Evolutionary conservation across 2,888 invertebrate species (phyloP).

Genomic region (Acholoe squamosa): DNA sequence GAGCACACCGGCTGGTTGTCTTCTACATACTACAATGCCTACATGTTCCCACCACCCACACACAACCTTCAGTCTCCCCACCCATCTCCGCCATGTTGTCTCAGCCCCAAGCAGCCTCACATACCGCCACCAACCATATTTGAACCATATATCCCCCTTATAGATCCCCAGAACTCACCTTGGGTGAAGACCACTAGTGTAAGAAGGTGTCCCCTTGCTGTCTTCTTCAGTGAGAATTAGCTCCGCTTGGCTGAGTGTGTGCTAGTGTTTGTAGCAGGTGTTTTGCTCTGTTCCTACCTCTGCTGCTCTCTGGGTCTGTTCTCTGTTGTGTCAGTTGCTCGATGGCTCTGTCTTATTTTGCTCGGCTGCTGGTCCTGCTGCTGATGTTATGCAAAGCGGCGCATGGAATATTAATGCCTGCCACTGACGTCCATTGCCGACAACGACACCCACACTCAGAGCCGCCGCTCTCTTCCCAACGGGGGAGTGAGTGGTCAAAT

Average conservation of each 20-base stretch:
- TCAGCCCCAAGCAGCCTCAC: not conserved
- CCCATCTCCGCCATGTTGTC: constrained; percentile 9
- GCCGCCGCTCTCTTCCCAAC: not conserved
- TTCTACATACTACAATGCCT: too few species aligned
- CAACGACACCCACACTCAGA: not conserved
- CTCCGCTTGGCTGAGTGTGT: not conserved
- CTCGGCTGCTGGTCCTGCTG: not conserved
- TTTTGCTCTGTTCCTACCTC: not conserved
- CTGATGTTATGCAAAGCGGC: not conserved
- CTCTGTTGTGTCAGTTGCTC: not conserved
- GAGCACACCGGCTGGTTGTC: not conserved
- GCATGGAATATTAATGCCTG: not conserved
- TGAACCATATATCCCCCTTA: not conserved
- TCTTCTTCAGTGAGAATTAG: not conserved
- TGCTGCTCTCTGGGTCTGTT: not conserved
- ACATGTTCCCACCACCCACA: not conserved
- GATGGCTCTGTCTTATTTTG: constrained; percentile 3
- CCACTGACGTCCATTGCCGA: not conserved
- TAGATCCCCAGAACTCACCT: not conserved
- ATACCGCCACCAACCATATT: not conserved
- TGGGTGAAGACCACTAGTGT: not conserved
- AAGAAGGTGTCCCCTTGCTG: not conserved
- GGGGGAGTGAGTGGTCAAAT: not conserved
- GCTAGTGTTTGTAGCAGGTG: not conserved
- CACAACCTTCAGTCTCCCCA: not conserved